phyloP scores from a whole-genome alignment of 35 echinoderm and acorn worm genomes.

The Diadema setosum region DNA sequence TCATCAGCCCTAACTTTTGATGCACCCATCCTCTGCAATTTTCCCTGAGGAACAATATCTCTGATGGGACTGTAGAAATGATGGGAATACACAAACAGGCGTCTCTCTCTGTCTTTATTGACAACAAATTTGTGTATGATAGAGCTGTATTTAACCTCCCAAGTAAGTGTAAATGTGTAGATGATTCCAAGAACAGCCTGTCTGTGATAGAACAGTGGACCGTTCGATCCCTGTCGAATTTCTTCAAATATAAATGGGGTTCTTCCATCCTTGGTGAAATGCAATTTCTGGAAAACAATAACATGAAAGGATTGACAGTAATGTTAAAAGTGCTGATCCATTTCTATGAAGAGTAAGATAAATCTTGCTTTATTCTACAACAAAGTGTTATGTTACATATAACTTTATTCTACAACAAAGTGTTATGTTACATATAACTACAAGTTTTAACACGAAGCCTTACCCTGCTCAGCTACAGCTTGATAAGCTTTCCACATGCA shows the following conservation, averaged over 20 bases:
- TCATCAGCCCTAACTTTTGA: background rate
- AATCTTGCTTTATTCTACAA: background rate
- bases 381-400: background rate
- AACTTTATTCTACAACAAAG: background rate
- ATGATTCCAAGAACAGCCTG: background rate
- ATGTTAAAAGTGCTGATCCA: too few relatives aligned
- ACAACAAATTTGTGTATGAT: background rate
- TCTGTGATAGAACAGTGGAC: background rate
- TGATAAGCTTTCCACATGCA: too few relatives aligned
- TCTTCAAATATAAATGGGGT: background rate
- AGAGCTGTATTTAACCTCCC: background rate
- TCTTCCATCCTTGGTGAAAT: background rate
- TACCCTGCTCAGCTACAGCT: too few relatives aligned
- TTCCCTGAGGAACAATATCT: too few relatives aligned
- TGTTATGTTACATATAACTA: background rate
- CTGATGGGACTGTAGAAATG: background rate
- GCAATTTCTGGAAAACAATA: background rate
- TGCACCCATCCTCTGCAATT: background rate
- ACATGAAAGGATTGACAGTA: too few relatives aligned
- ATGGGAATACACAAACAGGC: background rate
- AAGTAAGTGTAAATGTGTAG: background rate
- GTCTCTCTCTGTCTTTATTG: constrained; percentile 11
- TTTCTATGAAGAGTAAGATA: background rate
- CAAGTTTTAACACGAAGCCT: too few relatives aligned
- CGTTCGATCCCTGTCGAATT: background rate